phyloP scores from a whole-genome alignment of 2,888 invertebrate species.

The Ornithoptera alexandrae region DNA sequence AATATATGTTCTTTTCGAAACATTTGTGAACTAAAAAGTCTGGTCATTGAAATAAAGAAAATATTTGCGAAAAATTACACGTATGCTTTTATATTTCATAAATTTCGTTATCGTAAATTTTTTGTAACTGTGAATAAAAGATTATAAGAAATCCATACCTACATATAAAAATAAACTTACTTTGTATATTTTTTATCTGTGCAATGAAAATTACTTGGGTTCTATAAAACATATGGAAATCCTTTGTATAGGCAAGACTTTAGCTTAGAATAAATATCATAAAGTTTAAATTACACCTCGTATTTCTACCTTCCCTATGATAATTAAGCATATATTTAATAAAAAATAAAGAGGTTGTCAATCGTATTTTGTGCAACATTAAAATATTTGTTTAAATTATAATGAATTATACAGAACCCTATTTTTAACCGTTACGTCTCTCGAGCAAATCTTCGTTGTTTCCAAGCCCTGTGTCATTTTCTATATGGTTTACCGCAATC shows the following conservation, averaged over 20 bases:
- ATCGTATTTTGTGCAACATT: neutral
- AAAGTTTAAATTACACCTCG: neutral
- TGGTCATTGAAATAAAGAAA: neutral
- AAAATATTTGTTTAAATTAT: neutral
- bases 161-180: no score
- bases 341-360: neutral
- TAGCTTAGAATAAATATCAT: neutral
- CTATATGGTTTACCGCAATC: conserved; percentile 23
- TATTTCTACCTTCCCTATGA: neutral
- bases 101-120: neutral
- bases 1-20: neutral
- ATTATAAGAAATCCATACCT: no score
- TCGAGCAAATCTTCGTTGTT: conserved; percentile 19
- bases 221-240: conserved; percentile 1
- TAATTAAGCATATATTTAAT: neutral
- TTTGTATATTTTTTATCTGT: neutral
- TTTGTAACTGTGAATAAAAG: no score
- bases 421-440: conserved; percentile 21
- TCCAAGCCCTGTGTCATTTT: conserved; percentile 6
- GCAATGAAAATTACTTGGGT: conserved; percentile 2
- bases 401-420: conserved; percentile 19
- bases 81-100: neutral
- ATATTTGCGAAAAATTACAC: neutral
- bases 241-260: neutral
- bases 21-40: neutral